phyloP scores from a whole-genome alignment of 2,113 vertebrate genomes.

The Phaetusa simplex region DNA sequence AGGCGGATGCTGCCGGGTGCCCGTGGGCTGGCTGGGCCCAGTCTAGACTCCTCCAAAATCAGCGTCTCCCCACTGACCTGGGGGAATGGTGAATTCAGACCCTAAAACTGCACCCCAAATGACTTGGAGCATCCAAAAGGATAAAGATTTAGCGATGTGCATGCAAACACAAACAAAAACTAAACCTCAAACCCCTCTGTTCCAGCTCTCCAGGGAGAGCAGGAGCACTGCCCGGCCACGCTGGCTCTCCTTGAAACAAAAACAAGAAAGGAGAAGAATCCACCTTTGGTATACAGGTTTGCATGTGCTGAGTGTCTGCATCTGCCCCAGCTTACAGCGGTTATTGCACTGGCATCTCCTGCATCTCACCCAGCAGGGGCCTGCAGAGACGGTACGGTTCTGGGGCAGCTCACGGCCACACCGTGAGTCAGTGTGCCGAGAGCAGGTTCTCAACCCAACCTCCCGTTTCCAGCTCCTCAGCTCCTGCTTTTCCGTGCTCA shows the following conservation, averaged over 20 bases:
- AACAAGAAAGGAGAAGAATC: background rate
- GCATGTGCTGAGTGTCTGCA: background rate
- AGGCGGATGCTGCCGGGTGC: rapidly evolving
- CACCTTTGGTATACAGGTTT: background rate
- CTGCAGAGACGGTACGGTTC: rapidly evolving
- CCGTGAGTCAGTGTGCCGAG: rapidly evolving
- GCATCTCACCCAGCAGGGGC: background rate
- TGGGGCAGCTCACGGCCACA: background rate
- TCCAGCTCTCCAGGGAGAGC: background rate
- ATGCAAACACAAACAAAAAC: background rate
- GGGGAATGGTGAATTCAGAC: background rate
- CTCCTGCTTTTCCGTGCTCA: background rate
- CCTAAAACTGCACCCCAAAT: background rate
- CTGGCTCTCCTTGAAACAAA: background rate
- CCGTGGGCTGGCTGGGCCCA: background rate
- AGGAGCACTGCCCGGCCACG: background rate
- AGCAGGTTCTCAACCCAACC: background rate
- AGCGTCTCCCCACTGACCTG: background rate
- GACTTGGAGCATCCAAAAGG: background rate
- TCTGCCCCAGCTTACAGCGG: rapidly evolving
- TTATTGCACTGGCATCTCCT: background rate
- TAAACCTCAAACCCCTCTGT: too few relatives aligned
- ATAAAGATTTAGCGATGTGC: background rate
- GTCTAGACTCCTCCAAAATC: background rate
- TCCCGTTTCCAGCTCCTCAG: background rate